phyloP scores from a whole-genome alignment of 2,797 vertebrate species.

The Pelochelys cantorii region DNA sequence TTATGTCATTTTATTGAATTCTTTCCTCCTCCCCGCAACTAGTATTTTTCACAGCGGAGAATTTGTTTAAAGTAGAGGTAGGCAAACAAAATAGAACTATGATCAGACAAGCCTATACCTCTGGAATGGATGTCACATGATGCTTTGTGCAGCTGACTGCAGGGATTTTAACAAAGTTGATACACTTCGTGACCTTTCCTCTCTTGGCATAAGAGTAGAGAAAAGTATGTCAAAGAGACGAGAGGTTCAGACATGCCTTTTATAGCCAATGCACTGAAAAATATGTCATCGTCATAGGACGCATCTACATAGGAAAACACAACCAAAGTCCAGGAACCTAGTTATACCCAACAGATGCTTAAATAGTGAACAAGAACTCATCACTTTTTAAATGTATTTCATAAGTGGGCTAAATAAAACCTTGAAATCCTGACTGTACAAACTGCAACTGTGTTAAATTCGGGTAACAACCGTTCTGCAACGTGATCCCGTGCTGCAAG shows the following conservation, averaged over 20 bases:
- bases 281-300: not conserved
- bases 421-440: not conserved
- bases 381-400: not conserved
- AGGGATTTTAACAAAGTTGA: conserved; percentile 31
- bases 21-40: conserved; percentile 66
- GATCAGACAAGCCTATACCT: conserved; percentile 72
- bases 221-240: not conserved
- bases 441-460: not conserved
- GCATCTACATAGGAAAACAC: conserved; percentile 27
- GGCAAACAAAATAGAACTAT: conserved; percentile 52
- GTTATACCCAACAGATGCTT: conserved; percentile 14
- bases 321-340: not conserved
- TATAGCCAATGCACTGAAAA: not conserved
- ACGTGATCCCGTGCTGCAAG: not conserved
- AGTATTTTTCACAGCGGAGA: conserved; percentile 80
- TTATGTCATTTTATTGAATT: conserved; percentile 77
- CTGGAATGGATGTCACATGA: conserved; percentile 74
- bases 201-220: conserved; percentile 6
- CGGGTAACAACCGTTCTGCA: not conserved
- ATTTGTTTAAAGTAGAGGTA: conserved; percentile 73
- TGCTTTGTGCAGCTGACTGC: conserved; percentile 16
- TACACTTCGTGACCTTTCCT: not conserved
- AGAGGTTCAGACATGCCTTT: not conserved
- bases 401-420: not conserved
- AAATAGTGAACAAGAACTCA: not conserved